A percentile compares a stretch with the other conserved stretches of the same genome.
Evolutionary conservation across 1,140 invertebrate species (phyloP).

Genomic region (Oscheius sp.): DNA sequence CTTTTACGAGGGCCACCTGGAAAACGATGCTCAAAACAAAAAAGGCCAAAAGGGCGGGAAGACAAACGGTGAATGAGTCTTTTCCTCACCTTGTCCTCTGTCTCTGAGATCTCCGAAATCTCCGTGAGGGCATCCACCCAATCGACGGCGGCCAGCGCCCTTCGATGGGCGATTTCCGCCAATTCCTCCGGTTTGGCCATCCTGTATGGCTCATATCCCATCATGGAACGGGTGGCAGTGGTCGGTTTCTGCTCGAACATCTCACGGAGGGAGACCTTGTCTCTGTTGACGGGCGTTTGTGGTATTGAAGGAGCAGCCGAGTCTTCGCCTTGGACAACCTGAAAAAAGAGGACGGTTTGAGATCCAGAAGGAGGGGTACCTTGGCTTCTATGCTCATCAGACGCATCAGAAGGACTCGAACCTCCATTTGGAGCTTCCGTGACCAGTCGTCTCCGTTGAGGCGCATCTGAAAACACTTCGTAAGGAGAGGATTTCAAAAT

Average conservation of each 20-base stretch:
- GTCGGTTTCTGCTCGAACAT: slow-evolving; percentile 57
- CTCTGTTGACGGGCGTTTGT: slow-evolving; percentile 22
- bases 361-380: slow-evolving; percentile 41
- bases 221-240: slow-evolving; percentile 38
- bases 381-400: slow-evolving; percentile 59
- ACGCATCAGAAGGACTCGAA: slow-evolving; percentile 58
- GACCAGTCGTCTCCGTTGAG: slow-evolving; percentile 59
- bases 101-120: slow-evolving; percentile 53
- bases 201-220: slow-evolving; percentile 59
- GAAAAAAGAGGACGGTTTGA: not conserved
- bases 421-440: slow-evolving; percentile 57
- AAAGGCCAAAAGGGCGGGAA: not conserved
- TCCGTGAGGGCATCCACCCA: slow-evolving; percentile 58
- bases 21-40: not conserved
- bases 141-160: slow-evolving; percentile 59
- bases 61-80: not conserved
- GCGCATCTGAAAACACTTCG: slow-evolving; percentile 47
- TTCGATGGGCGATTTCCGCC: slow-evolving; percentile 54
- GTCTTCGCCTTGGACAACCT: slow-evolving; percentile 39
- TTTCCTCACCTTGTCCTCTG: slow-evolving; percentile 53
- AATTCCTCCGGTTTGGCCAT: slow-evolving; percentile 58
- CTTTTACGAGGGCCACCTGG: slow-evolving; percentile 49
- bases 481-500: not conserved
- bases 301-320: slow-evolving; percentile 9
- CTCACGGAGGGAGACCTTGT: slow-evolving; percentile 52